A percentile compares a stretch with the other conserved stretches of the same genome.
These are phyloP conservation scores for Ceyx melanurus DNA, from an alignment of 2,113 vertebrate species.

Conservation along the genomic window DNA sequence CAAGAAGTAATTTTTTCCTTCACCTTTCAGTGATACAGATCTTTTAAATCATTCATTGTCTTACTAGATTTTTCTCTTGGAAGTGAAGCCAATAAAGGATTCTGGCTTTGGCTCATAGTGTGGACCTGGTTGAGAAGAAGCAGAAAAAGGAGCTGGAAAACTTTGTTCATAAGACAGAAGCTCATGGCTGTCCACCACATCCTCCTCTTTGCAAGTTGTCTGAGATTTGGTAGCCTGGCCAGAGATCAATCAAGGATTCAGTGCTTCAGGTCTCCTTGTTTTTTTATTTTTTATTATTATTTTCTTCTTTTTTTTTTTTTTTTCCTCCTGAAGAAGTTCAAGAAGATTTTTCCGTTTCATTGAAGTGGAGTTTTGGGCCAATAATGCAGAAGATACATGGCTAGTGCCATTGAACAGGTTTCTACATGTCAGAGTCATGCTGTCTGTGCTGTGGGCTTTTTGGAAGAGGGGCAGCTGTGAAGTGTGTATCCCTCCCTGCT, in stretches of 20 bases:
- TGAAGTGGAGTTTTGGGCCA: neutral
- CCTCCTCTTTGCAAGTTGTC: neutral
- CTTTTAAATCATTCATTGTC: neutral
- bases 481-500: neutral
- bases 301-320: neutral
- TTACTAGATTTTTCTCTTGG: neutral
- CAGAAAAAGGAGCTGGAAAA: neutral
- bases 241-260: neutral
- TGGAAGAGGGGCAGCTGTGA: neutral
- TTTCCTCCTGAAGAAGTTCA: neutral
- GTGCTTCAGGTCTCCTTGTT: neutral
- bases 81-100: neutral
- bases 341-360: neutral
- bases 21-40: neutral
- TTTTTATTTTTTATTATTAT: too few species aligned
- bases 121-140: neutral
- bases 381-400: neutral
- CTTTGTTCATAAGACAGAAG: neutral
- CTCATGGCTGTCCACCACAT: neutral
- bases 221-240: neutral
- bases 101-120: neutral
- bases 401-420: neutral
- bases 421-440: neutral
- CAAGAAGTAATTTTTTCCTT: neutral
- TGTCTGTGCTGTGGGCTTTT: neutral